These are phyloP conservation scores for Varanus komodoensis DNA, from an alignment of 2,113 vertebrate genomes.

Conservation along the genomic window DNA sequence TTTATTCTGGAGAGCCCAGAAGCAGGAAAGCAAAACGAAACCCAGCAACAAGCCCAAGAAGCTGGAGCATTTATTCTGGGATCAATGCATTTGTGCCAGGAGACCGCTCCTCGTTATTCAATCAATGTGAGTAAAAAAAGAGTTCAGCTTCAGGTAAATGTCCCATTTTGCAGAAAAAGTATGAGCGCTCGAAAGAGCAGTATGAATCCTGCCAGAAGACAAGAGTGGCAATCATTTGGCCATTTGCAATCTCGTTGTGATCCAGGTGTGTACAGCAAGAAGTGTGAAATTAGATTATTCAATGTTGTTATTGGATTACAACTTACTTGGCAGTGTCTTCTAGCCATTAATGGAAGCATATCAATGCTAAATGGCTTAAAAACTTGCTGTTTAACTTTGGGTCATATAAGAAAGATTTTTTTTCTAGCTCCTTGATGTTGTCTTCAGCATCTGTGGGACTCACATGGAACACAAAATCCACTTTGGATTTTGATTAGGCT, in stretches of 20 bases:
- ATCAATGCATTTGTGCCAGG: neutral
- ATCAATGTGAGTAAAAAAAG: neutral
- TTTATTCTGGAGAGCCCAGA: neutral
- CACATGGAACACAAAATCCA: neutral
- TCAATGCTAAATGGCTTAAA: neutral
- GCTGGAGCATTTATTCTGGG: neutral
- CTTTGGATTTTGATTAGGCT: neutral
- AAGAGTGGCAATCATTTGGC: neutral
- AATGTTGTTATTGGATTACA: conserved; percentile 1
- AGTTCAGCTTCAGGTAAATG: neutral
- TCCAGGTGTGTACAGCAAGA: neutral
- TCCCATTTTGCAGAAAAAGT: neutral
- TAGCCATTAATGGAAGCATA: neutral
- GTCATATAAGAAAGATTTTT: neutral
- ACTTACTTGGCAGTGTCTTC: neutral
- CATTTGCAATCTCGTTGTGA: neutral
- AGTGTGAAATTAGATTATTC: neutral
- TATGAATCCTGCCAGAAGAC: neutral
- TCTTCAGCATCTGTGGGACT: neutral
- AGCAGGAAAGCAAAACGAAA: neutral
- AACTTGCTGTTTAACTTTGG: neutral
- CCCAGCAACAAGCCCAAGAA: neutral
- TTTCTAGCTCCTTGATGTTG: neutral
- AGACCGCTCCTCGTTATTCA: neutral
- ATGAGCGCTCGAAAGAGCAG: neutral